Conservation (phyloP, 23 tunicate genomes). For the Halocynthia roretzi region DNA sequence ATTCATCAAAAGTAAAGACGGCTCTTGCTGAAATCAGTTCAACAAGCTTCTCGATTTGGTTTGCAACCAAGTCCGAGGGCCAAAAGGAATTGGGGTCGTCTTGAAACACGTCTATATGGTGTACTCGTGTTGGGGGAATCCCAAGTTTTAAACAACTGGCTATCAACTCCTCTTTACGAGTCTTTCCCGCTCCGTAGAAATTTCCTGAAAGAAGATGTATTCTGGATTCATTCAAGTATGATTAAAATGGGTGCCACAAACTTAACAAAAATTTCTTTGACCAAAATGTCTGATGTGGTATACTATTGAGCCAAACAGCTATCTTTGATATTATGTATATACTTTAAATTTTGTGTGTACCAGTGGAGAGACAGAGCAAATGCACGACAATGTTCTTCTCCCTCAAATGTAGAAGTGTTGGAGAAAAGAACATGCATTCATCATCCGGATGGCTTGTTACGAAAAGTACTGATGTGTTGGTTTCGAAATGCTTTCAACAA, state of each 20-base stretch:
- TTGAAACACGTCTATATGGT: slow-evolving; percentile 31
- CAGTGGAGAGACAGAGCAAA: slow-evolving; percentile 62
- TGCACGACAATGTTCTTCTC: slow-evolving; percentile 27
- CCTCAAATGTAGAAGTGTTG: slow-evolving; percentile 49
- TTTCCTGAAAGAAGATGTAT: slow-evolving; percentile 2
- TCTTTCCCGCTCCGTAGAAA: slow-evolving; percentile 45
- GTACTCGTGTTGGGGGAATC: slow-evolving; percentile 26
- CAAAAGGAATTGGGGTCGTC: slow-evolving; percentile 49
- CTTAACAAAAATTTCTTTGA: background rate
- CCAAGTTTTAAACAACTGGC: slow-evolving; percentile 63
- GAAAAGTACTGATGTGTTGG: slow-evolving; percentile 20
- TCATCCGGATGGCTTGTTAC: slow-evolving; percentile 87
- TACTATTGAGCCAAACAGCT: no score
- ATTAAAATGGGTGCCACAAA: background rate
- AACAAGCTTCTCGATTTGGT: slow-evolving; percentile 15
- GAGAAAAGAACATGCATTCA: slow-evolving; percentile 81
- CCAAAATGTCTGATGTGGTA: background rate
- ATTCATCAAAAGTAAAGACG: slow-evolving; percentile 62
- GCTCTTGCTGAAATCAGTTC: slow-evolving; percentile 8
- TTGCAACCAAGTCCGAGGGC: slow-evolving; percentile 22
- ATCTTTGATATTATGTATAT: no score
- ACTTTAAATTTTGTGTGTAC: no score
- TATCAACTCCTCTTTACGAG: slow-evolving; percentile 34
- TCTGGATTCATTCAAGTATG: background rate
- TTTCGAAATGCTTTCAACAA: no score